Evolutionary conservation across 2,797 vertebrate genomes (phyloP).

Genomic region (Rhabdophis nuchalis): DNA sequence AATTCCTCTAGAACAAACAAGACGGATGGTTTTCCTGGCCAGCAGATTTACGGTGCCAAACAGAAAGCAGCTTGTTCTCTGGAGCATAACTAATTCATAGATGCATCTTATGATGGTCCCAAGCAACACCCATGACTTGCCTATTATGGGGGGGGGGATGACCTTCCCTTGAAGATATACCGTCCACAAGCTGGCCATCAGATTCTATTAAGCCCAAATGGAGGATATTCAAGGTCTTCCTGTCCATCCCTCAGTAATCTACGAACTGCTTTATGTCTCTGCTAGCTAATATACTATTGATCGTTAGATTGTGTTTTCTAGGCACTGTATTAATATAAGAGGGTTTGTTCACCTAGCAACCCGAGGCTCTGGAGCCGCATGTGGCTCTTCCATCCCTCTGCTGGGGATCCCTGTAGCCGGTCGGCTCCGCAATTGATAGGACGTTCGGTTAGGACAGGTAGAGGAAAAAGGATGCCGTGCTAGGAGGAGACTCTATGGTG

Average conservation of each 20-base stretch:
- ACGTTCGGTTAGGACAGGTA: too few relatives aligned
- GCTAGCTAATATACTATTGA: slow-evolving; percentile 41
- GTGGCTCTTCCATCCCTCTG: too few relatives aligned
- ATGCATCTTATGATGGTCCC: slow-evolving; percentile 34
- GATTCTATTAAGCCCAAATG: slow-evolving; percentile 43
- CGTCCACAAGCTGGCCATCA: slow-evolving; percentile 47
- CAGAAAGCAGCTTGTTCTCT: neutral
- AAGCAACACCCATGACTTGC: slow-evolving; percentile 38
- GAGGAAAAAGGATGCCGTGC: too few relatives aligned
- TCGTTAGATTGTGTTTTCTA: neutral
- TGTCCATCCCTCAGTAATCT: slow-evolving; percentile 9
- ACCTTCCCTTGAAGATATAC: slow-evolving; percentile 58
- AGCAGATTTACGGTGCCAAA: slow-evolving; percentile 8
- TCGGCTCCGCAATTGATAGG: too few relatives aligned
- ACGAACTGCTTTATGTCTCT: slow-evolving; percentile 48
- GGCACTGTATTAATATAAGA: neutral
- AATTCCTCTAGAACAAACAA: neutral
- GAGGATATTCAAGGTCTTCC: slow-evolving; percentile 40
- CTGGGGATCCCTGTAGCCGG: too few relatives aligned
- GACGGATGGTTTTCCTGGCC: neutral
- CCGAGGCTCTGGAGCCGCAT: too few relatives aligned
- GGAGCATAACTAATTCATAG: slow-evolving; percentile 18
- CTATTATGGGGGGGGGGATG: slow-evolving; percentile 50
- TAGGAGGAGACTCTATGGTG: too few relatives aligned
- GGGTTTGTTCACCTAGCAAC: neutral